Conservation (phyloP, 2,797 vertebrate species). For the Schizopygopsis pylzovi region DNA sequence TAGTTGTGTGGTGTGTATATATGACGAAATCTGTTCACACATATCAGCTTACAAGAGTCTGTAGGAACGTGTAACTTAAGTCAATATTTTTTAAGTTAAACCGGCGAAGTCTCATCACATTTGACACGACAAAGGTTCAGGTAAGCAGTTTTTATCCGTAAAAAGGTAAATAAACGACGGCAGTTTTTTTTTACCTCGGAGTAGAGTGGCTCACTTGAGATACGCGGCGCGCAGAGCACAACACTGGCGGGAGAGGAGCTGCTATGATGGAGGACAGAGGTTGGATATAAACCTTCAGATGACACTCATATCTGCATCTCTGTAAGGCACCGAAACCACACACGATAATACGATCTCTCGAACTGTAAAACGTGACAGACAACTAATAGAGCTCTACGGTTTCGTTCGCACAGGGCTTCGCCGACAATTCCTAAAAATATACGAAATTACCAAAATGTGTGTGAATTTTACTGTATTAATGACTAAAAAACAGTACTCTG, state of each 20-base stretch:
- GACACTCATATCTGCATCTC: neutral
- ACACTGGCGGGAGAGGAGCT: neutral
- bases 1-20: conserved; percentile 88
- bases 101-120: neutral
- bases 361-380: neutral
- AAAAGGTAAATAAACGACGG: neutral
- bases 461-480: neutral
- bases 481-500: neutral
- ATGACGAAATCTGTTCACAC: conserved; percentile 70
- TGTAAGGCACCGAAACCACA: neutral
- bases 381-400: neutral
- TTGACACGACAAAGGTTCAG: neutral
- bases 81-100: neutral
- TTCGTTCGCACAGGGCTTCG: neutral
- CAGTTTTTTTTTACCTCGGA: neutral
- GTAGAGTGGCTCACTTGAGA: neutral
- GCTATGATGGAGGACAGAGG: neutral
- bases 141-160: neutral
- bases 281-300: neutral
- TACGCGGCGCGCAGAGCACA: neutral
- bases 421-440: neutral
- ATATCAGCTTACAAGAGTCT: neutral
- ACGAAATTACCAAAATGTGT: neutral
- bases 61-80: neutral
- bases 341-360: neutral